Evolutionary conservation across 2,888 invertebrate genomes (phyloP).

Genomic region (Keiferia lycopersicella): DNA sequence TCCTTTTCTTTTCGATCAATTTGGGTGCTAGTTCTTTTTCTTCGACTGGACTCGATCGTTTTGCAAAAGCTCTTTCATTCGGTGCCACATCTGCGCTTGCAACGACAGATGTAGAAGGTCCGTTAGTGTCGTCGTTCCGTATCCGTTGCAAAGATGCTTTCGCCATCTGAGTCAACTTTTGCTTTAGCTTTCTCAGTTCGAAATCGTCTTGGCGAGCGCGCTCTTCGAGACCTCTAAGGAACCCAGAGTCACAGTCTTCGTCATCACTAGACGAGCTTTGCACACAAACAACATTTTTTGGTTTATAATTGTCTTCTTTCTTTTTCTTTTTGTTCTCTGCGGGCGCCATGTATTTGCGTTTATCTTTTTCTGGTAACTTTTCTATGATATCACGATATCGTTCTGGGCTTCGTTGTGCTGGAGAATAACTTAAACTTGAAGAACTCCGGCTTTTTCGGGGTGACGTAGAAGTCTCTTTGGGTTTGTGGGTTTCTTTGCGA

Average conservation of each 20-base stretch:
- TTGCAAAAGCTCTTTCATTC: slow-evolving; percentile 31
- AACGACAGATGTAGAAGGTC: slow-evolving; percentile 53
- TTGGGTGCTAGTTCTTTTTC: background rate
- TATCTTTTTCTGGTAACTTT: slow-evolving; percentile 78
- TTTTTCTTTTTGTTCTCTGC: slow-evolving; percentile 63
- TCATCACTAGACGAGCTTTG: slow-evolving; percentile 82
- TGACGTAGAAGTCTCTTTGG: slow-evolving; percentile 48
- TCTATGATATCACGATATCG: slow-evolving; percentile 85
- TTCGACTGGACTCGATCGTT: slow-evolving; percentile 35
- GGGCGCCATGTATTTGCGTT: slow-evolving; percentile 73
- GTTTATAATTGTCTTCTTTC: slow-evolving; percentile 52
- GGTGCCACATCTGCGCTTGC: slow-evolving; percentile 32
- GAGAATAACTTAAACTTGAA: slow-evolving; percentile 85
- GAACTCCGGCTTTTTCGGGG: slow-evolving; percentile 72
- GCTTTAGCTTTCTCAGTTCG: slow-evolving; percentile 85
- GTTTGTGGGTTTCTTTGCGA: slow-evolving; percentile 43
- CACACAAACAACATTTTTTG: slow-evolving; percentile 74
- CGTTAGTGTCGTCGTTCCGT: slow-evolving; percentile 48
- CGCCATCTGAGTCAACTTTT: slow-evolving; percentile 85
- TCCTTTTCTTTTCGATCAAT: slow-evolving; percentile 33
- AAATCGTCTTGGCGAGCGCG: slow-evolving; percentile 78
- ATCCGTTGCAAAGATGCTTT: slow-evolving; percentile 78
- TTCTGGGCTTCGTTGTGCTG: slow-evolving; percentile 85
- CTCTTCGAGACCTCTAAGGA: slow-evolving; percentile 71
- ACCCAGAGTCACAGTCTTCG: slow-evolving; percentile 80